phyloP scores from a whole-genome alignment of 2,797 vertebrate genomes.

The Botia kubotai region DNA sequence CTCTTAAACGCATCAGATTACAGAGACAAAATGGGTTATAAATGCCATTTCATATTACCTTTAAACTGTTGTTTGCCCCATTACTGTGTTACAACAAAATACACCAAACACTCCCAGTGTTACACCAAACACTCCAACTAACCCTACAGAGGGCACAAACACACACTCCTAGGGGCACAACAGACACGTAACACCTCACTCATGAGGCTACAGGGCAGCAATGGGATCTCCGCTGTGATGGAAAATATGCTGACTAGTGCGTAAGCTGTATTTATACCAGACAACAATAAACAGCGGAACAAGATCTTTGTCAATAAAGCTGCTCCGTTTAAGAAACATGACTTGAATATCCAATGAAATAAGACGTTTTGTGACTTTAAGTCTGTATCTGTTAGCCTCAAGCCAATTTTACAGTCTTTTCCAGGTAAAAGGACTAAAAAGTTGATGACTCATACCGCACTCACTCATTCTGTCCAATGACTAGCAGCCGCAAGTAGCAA shows the following conservation, averaged over 20 bases:
- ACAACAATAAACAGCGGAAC: background rate
- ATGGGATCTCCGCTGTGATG: slow-evolving; percentile 4
- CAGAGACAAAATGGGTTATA: background rate
- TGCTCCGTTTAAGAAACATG: no score
- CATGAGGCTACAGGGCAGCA: background rate
- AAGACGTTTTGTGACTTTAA: no score
- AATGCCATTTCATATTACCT: background rate
- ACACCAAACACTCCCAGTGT: background rate
- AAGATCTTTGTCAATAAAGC: background rate
- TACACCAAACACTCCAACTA: no score
- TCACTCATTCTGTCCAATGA: no score
- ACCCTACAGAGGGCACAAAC: slow-evolving; percentile 4
- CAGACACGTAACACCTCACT: background rate
- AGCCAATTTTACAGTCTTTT: no score
- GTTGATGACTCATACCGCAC: no score
- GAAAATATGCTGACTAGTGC: slow-evolving; percentile 11
- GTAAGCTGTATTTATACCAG: background rate
- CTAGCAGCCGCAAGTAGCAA: no score
- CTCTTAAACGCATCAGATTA: background rate
- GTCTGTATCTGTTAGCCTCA: no score
- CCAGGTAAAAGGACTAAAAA: no score
- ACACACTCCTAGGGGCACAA: slow-evolving; percentile 11
- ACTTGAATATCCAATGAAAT: no score
- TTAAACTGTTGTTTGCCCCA: background rate
- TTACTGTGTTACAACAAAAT: background rate